Base-by-base conservation (phyloP, 2,113 vertebrate genomes). In the Solea senegalensis region DNA sequence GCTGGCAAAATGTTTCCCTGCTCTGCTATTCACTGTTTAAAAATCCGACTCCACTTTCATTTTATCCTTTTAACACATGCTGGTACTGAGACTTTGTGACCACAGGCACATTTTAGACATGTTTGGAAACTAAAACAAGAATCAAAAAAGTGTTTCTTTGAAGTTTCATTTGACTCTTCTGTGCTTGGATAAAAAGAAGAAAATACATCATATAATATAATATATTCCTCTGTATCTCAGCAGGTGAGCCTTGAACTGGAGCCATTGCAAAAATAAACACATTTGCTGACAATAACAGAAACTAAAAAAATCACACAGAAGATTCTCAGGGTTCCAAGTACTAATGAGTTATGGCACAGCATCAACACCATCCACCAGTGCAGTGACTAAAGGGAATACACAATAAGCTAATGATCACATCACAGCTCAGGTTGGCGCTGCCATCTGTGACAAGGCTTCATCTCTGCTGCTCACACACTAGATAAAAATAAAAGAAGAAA, bases 1-100 rank as follows among this genome's bases (percentile, higher is more conserved):
- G 44, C 41, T 58, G 49, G 27, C 54, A 58, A 49, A 58, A 64
- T 44, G 16, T 65, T 77, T 77, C 67, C 50, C 48, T 65, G 56
- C 34, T 60, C 26, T 11, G 27, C 8, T 48, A 39, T 58, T 40
- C 34, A 34, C 34, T 53, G 8, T 26, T 5, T 46, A 16, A 56
- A 9, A 15, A 11, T 66, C 44, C 43, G 15, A 49, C 68, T 52
- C 10, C 58, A 53, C 72, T 64, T 16, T 55, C 21, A 21, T 59
- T 27, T 61, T 43, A 12, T 69, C 15, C 66, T 57, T 4, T n/a
- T 45, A 72, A 49, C 44, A 56, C 8, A 55, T 14, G 40, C 12
- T n/a, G 3, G 0, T 9, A 21, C 9, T 59, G 15, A n/a, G 5
- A n/a, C 49, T 49, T 7, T 55, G 14, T 71, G 58, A 74, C 26